Percentiles rank a stretch among this genome's conserved stretches.
Evolutionary conservation across 1,140 invertebrate genomes (phyloP).

Genomic region (Tenebrio molitor): DNA sequence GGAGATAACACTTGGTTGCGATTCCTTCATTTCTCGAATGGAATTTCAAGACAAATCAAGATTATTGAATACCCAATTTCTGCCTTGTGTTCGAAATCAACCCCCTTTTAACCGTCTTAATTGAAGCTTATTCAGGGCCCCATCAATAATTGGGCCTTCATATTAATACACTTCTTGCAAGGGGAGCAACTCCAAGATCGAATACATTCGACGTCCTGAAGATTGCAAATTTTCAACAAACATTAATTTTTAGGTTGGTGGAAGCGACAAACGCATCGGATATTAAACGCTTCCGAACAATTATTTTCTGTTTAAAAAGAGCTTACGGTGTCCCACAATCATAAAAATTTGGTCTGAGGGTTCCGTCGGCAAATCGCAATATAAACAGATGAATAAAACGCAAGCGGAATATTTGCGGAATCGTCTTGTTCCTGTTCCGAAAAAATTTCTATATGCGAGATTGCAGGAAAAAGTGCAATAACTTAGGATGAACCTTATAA

Average conservation of each 20-base stretch:
- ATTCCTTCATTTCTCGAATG: background rate
- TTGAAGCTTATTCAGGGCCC: slow-evolving; percentile 12
- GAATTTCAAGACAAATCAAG: background rate
- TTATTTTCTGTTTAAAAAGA: background rate
- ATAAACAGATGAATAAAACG: slow-evolving; percentile 2
- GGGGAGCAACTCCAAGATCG: too few relatives aligned
- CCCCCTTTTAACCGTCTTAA: slow-evolving; percentile 8
- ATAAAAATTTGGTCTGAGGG: background rate
- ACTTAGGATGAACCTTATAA: slow-evolving; percentile 14
- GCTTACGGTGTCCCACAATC: background rate
- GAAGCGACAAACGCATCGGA: too few relatives aligned
- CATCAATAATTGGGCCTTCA: slow-evolving; percentile 18
- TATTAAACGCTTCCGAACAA: background rate
- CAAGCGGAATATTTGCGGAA: slow-evolving; percentile 13
- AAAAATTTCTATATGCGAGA: background rate
- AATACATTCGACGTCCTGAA: too few relatives aligned
- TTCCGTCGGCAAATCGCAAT: background rate
- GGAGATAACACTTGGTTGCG: too few relatives aligned
- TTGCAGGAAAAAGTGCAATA: slow-evolving; percentile 19
- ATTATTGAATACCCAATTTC: background rate
- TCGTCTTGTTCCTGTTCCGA: background rate
- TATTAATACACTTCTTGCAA: background rate
- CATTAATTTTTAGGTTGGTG: too few relatives aligned
- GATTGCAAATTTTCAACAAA: too few relatives aligned
- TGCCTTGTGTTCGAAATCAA: background rate